Percentiles rank a stretch among this genome's conserved stretches.
Evolutionary conservation across 2,888 invertebrate species (phyloP).

Genomic region (Drosophila borborema): DNA sequence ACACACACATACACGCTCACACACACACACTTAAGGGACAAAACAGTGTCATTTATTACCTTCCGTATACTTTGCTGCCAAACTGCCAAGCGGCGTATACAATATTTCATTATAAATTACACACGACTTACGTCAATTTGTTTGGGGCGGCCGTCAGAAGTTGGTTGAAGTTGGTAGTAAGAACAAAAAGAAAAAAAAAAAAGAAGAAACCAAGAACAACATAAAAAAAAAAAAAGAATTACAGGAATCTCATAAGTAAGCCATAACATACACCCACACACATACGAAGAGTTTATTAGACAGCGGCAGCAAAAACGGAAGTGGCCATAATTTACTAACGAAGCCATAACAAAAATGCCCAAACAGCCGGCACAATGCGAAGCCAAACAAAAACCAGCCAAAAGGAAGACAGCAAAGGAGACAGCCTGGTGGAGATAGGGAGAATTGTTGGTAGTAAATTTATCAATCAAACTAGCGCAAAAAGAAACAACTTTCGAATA

Average conservation of each 20-base stretch:
- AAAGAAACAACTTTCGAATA: constrained; percentile 67
- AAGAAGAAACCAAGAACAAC: background rate
- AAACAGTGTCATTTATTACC: constrained; percentile 76
- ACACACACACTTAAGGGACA: constrained; percentile 26
- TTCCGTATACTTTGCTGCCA: constrained; percentile 73
- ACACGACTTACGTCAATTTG: constrained; percentile 80
- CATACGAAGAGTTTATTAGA: constrained; percentile 71
- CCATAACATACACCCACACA: constrained; percentile 55
- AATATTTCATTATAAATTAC: constrained; percentile 81
- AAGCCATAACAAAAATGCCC: constrained; percentile 69
- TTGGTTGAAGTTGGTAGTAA: constrained; percentile 53
- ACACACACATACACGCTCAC: constrained; percentile 4
- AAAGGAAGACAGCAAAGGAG: constrained; percentile 1
- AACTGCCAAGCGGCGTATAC: constrained; percentile 73
- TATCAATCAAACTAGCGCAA: constrained; percentile 71
- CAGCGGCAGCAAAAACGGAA: constrained; percentile 73
- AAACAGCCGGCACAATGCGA: constrained; percentile 39
- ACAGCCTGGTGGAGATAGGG: background rate
- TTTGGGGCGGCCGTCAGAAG: constrained; percentile 69
- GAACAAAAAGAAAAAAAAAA: constrained; percentile 11
- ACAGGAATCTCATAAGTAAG: constrained; percentile 70
- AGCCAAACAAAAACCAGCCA: constrained; percentile 25
- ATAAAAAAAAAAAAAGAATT: constrained; percentile 25
- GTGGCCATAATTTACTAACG: constrained; percentile 79
- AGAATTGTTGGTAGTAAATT: constrained; percentile 55